These are phyloP conservation scores for Augochlorella aurata DNA, from an alignment of 2,888 invertebrate genomes.

Conservation along the genomic window DNA sequence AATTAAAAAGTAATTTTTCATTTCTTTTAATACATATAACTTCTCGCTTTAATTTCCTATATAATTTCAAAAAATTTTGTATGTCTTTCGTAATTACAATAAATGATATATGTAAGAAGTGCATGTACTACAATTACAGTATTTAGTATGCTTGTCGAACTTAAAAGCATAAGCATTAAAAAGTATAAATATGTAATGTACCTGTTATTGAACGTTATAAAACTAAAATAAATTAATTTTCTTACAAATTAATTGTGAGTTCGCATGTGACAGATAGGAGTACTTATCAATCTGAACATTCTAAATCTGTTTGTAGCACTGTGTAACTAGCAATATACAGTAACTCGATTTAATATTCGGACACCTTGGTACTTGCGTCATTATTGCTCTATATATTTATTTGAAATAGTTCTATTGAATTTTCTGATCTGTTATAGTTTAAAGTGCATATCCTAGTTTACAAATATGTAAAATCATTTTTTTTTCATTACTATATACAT, in stretches of 20 bases:
- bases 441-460: no score
- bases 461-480: no score
- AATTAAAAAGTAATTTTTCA: background rate
- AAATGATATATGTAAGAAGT: background rate
- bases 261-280: no score
- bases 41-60: background rate
- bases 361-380: no score
- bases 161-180: background rate
- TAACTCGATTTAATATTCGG: no score
- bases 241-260: background rate
- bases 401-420: no score
- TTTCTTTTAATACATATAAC: background rate
- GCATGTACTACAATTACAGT: background rate
- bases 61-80: background rate
- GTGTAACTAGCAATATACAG: no score
- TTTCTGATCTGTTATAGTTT: no score
- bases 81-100: background rate
- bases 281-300: no score
- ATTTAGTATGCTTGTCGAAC: background rate
- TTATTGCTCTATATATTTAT: no score
- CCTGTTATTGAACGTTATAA: background rate
- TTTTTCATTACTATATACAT: no score
- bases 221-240: background rate
- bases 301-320: no score
- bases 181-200: background rate